phyloP scores from a whole-genome alignment of 2,797 vertebrate genomes.

The Acropternis orthonyx region DNA sequence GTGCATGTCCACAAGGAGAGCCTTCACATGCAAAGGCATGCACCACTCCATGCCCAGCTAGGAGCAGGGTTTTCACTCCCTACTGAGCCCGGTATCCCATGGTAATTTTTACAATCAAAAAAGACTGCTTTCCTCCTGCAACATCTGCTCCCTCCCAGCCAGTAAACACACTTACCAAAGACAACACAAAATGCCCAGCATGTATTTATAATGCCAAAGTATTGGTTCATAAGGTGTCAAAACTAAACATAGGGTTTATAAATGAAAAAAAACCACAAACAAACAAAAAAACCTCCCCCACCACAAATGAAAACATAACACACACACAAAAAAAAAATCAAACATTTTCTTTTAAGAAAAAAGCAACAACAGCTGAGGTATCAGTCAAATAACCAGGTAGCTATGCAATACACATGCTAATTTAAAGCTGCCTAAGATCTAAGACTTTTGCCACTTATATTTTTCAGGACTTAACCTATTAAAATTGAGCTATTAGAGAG shows the following conservation, averaged over 20 bases:
- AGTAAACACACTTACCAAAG: not conserved
- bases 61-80: not conserved
- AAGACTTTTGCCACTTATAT: not conserved
- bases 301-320: not conserved
- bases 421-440: not conserved
- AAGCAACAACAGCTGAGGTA: not conserved
- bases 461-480: not conserved
- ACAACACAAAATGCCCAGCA: not conserved
- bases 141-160: not conserved
- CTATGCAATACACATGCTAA: not conserved
- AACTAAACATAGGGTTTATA: not conserved
- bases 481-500: not conserved
- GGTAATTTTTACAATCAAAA: not conserved
- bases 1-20: fast-evolving
- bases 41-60: not conserved
- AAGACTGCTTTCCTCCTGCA: not conserved
- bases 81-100: not conserved
- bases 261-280: not conserved
- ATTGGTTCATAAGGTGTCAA: not conserved
- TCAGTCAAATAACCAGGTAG: not conserved
- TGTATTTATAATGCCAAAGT: not conserved
- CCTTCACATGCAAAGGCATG: not conserved
- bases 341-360: not conserved
- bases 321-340: not conserved
- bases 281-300: not conserved